Evolutionary conservation across 2,797 vertebrate genomes (phyloP), one percentile per base, ranked within the genome.

Genomic region (Mastacembelus armatus): DNA sequence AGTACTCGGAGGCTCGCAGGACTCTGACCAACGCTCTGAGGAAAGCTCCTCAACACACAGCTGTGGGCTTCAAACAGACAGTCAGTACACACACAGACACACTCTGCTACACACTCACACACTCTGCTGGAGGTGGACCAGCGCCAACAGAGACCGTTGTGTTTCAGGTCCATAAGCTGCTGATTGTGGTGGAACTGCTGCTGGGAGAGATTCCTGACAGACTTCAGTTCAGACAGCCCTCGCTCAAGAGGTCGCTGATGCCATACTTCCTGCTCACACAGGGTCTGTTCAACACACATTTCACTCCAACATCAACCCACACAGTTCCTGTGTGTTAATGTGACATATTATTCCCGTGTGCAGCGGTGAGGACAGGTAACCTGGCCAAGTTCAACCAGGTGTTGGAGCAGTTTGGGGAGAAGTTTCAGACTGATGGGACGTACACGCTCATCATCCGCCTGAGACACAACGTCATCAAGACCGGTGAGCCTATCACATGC

Each of bases 391-490:
- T 99, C 74, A 98, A 98, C 92, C 96, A 96, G 88, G 97, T 90
- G 57, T 85, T 99, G 42, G 97, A 99, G 66, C 95, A 98, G 92
- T 99, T 99, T 85, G 95, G 95, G 5, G 96, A 98, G 89, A 99
- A 98, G 91, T 99, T 99, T 48, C 97, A 98, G 90, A 85, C 97
- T 0, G 97, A 99, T 0, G 97, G 97, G 68, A 98, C 97, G 22
- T 98, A 99, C 86, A 99, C 97, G 0, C 94, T 99, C n/a, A 99
- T 99, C 92, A 99, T 99, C 81, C 95, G 97, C 8, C 93, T 99
- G 51, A 90, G 97, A 79, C 97, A 99, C 93, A 99, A 98, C 0
- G 97, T 98, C 90, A 99, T 99, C 88, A 99, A 99, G 88, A 98
- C 97, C 2, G 97, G 97, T 98, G 73, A 81, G 85, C 60, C 77